phyloP scores from a whole-genome alignment of 1,140 invertebrate genomes.

The Amphibalanus amphitrite region DNA sequence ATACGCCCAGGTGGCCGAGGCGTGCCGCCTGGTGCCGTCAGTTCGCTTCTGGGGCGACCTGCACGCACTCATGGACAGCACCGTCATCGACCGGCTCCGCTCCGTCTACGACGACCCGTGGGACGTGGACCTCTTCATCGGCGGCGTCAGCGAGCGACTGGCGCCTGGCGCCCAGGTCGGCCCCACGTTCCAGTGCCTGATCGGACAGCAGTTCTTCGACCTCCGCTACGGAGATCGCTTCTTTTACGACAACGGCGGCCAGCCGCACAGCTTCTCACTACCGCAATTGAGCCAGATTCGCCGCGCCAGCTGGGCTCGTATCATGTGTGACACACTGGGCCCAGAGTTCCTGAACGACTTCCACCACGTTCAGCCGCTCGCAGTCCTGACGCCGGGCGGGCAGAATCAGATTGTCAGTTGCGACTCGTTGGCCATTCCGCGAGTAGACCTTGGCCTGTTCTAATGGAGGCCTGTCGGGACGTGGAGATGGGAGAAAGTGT shows the following conservation, averaged over 20 bases:
- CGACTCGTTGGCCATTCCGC: not conserved
- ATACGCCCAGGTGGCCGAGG: conserved; percentile 19
- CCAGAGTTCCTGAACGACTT: conserved; percentile 26
- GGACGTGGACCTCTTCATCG: no score
- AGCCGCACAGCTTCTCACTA: not conserved
- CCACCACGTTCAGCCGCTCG: conserved; percentile 32
- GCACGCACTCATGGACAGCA: conserved; percentile 10
- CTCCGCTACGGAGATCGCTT: no score
- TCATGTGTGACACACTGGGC: conserved; percentile 40
- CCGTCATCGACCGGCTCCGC: conserved; percentile 34
- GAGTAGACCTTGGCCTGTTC: not conserved
- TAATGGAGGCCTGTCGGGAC: no score
- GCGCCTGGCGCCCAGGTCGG: not conserved
- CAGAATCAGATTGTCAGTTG: not conserved
- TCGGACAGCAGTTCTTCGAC: no score
- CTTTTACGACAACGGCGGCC: no score
- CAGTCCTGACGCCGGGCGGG: conserved; percentile 23
- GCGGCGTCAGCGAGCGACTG: conserved; percentile 28
- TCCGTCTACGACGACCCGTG: conserved; percentile 45
- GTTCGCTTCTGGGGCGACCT: conserved; percentile 5
- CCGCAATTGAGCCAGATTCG: conserved; percentile 29
- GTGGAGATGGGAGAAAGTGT: no score
- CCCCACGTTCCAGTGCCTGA: no score
- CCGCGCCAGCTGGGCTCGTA: conserved; percentile 32
- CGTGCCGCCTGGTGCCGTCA: conserved; percentile 13